Evolutionary conservation across 2,113 vertebrate species (phyloP).

Genomic region (Lanius collurio): DNA sequence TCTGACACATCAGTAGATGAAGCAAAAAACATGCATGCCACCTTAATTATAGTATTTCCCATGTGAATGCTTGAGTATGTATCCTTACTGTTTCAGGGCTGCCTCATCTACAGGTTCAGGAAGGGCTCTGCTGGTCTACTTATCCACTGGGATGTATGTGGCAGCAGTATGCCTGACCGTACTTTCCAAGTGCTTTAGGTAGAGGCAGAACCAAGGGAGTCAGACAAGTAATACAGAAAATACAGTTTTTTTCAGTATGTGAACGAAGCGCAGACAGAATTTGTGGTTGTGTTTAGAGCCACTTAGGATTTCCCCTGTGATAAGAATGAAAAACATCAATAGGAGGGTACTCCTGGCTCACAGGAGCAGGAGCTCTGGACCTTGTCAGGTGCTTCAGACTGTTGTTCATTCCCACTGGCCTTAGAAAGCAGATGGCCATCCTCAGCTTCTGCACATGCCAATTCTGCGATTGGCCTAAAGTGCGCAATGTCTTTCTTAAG

Average conservation of each 20-base stretch:
- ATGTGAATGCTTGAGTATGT: background rate
- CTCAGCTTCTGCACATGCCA: rapidly evolving
- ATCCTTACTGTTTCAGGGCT: background rate
- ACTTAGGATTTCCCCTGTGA: background rate
- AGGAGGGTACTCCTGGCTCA: background rate
- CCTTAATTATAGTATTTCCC: background rate
- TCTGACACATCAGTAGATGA: background rate
- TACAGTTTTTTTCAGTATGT: background rate
- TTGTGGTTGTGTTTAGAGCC: background rate
- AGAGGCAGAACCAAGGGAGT: background rate
- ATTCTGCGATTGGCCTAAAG: background rate
- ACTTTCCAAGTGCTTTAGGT: background rate
- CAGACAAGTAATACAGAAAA: background rate
- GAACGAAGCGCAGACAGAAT: background rate
- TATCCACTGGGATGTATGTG: background rate
- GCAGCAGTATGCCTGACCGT: rapidly evolving
- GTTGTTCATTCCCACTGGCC: background rate
- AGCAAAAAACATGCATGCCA: background rate
- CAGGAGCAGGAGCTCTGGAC: background rate
- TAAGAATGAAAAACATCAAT: background rate
- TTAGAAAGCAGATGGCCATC: background rate
- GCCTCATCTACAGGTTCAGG: background rate
- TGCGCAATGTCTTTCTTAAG: background rate
- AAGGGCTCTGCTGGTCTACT: background rate
- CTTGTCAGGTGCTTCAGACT: background rate